A percentile compares a stretch with the other conserved stretches of the same genome.
phyloP scores from a whole-genome alignment of 1,140 invertebrate species.

The Drosophila equinoxialis region DNA sequence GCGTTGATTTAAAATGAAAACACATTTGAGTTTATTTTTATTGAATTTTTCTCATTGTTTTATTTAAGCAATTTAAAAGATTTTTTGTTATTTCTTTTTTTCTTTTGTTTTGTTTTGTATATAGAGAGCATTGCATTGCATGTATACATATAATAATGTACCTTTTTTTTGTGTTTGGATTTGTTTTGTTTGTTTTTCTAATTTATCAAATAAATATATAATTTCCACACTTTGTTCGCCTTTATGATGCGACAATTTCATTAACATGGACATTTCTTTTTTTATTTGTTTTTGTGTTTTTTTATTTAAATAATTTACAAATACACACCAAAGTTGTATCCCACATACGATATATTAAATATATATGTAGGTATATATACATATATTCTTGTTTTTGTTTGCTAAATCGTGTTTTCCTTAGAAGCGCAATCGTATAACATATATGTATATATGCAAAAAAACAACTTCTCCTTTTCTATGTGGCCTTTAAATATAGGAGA shows the following conservation, averaged over 20 bases:
- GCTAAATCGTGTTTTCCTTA: not conserved
- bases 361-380: conserved; percentile 59
- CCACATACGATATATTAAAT: conserved; percentile 37
- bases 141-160: conserved; percentile 58
- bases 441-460: conserved; percentile 1
- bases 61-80: conserved; percentile 79
- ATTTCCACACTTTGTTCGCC: conserved; percentile 54
- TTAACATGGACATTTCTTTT: conserved; percentile 53
- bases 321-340: conserved; percentile 38
- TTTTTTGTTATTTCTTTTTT: conserved; percentile 44
- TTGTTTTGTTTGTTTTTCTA: conserved; percentile 49
- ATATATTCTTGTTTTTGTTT: conserved; percentile 10
- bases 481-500: not conserved
- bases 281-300: not conserved
- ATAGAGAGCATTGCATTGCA: conserved; percentile 69
- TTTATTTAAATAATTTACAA: conserved; percentile 65
- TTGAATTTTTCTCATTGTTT: conserved; percentile 48
- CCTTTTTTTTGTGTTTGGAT: conserved; percentile 29
- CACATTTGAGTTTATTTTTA: conserved; percentile 8
- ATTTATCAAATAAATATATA: conserved; percentile 73
- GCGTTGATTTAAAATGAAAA: not conserved
- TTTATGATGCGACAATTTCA: conserved; percentile 14
- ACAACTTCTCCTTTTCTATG: not conserved
- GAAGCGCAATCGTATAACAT: conserved; percentile 5
- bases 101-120: conserved; percentile 41